These are phyloP conservation scores for Glyphotaelius pellucidus DNA, from an alignment of 2,888 invertebrate species.

Conservation along the genomic window DNA sequence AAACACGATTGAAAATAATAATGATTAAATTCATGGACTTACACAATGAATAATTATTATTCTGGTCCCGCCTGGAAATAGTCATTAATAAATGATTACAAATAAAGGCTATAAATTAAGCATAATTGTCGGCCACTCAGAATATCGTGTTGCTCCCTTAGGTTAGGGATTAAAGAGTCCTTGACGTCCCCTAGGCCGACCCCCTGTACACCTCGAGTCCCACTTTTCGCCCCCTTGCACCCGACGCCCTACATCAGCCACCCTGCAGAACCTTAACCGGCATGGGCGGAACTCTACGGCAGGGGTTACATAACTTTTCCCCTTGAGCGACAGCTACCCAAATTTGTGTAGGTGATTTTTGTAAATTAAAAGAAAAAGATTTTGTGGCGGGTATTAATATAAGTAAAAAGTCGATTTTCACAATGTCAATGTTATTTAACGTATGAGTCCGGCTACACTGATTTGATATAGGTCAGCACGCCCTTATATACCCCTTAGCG, in stretches of 20 bases:
- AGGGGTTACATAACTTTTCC: background rate
- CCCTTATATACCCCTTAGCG: no score
- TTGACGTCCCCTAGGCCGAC: constrained; percentile 48
- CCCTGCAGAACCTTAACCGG: background rate
- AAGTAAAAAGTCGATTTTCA: no score
- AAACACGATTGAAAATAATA: background rate
- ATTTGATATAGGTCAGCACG: no score
- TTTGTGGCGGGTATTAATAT: no score
- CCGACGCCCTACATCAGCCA: constrained; percentile 30
- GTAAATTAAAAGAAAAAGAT: no score
- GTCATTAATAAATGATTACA: constrained; percentile 6
- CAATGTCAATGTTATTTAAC: no score
- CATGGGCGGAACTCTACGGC: background rate
- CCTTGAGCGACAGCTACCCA: no score
- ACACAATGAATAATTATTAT: background rate
- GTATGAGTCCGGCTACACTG: no score
- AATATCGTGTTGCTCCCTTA: constrained; percentile 46
- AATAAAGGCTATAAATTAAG: constrained; percentile 12
- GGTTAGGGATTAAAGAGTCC: constrained; percentile 61
- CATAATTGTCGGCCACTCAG: constrained; percentile 47
- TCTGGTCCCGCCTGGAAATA: background rate
- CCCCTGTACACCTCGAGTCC: background rate
- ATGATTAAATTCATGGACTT: background rate
- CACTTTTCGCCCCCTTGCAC: background rate
- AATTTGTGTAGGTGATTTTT: no score